Evolutionary conservation across 1,140 invertebrate species (phyloP), one percentile per base, ranked within the genome.

Genomic region (Andrena cerasifolii): DNA sequence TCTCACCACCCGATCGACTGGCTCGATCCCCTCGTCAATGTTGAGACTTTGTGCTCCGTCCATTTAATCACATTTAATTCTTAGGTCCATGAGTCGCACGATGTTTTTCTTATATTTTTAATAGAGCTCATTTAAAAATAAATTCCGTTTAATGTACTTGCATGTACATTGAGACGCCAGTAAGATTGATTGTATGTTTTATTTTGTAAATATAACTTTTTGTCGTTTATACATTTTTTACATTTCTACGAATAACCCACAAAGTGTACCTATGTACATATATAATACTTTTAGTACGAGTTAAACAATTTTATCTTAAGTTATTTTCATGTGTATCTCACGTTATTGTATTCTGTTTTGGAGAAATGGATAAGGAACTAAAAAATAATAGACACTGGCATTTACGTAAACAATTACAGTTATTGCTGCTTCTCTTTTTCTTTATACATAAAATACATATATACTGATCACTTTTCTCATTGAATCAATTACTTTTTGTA

Each of bases 131-230:
- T 33, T 31, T 24, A 45, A 66, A 74, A 75, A 56, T 66, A 75
- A 67, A 56, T 65, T 45, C 8, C 21, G n/a, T 61, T 61, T 36
- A 40, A 40, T 40, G 28, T 45, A 10, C n/a, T 4, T 58, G 14
- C 12, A 21, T 51, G 5, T 16, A 70, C n/a, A 16, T 40, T 36
- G 49, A 26, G 51, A 5, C 24, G 36, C 43, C 40, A 72, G 21
- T 40, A 47, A 45, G 21, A 24, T 49, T 36, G 8, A 62, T 62
- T 49, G 43, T 24, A 72, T 36, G n/a, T 12, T 72, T 49, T 62
- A 51, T 62, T 72, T 62, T 72, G 45, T 62, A 72, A 72, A 72
- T 72, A 72, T 62, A 72, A 72, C 10, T 40, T 62, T 36, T 72
- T 62, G 40, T 14, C 24, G 7, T 51, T 62, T 72, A 61, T 45